These are phyloP conservation scores for Embiotoca jacksoni DNA, from an alignment of 2,113 vertebrate genomes.

Conservation along the genomic window DNA sequence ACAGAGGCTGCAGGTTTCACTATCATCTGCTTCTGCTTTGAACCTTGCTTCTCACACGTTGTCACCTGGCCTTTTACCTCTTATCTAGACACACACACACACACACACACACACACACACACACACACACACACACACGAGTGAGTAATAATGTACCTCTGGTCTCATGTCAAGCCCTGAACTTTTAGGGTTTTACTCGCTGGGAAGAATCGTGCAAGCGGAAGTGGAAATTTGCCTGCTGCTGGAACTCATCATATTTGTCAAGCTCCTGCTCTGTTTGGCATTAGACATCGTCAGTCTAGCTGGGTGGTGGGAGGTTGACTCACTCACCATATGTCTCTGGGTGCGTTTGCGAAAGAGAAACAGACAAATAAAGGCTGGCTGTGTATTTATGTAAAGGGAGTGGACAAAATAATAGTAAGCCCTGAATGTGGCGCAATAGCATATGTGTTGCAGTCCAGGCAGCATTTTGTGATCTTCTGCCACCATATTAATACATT, in stretches of 20 bases:
- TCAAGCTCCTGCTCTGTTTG: slow-evolving; percentile 55
- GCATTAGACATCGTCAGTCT: slow-evolving; percentile 32
- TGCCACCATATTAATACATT: slow-evolving; percentile 17
- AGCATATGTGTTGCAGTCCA: neutral
- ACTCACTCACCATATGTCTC: slow-evolving; percentile 48
- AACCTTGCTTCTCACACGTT: slow-evolving; percentile 56
- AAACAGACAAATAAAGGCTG: slow-evolving; percentile 11
- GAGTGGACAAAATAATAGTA: slow-evolving; percentile 3
- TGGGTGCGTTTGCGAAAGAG: slow-evolving; percentile 3
- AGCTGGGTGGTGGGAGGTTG: slow-evolving; percentile 49
- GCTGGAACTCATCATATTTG: slow-evolving; percentile 46
- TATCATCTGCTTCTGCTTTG: slow-evolving; percentile 57
- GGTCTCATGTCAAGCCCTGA: slow-evolving; percentile 66
- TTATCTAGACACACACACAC: slow-evolving; percentile 26
- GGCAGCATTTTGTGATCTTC: neutral
- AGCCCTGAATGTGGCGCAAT: slow-evolving; percentile 4
- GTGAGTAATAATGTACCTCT: slow-evolving; percentile 33
- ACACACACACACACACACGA: slow-evolving; percentile 6
- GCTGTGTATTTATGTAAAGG: slow-evolving; percentile 10
- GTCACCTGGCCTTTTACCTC: slow-evolving; percentile 60
- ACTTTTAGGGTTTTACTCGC: slow-evolving; percentile 63
- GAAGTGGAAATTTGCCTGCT: slow-evolving; percentile 45
- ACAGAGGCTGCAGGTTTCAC: slow-evolving; percentile 19
- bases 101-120: slow-evolving; percentile 31
- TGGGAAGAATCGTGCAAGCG: slow-evolving; percentile 37